Base-by-base conservation (phyloP, 2,888 invertebrate genomes). In the Ceramica pisi region DNA sequence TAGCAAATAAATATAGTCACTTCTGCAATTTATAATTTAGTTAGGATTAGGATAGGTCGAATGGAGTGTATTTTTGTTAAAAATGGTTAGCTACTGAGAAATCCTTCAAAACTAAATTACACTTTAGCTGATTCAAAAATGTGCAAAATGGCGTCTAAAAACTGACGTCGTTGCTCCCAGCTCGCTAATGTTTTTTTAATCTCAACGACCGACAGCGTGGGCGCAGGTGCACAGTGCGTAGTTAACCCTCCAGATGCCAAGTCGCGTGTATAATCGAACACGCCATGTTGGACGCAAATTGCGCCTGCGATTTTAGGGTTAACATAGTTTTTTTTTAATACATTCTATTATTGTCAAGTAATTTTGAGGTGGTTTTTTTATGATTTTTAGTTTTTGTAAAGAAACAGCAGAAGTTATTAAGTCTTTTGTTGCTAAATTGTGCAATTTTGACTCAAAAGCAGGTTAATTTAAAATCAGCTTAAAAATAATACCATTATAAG, bases 251-350 rank as follows among this genome's bases (percentile, higher is more conserved):
- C 86, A 86, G 78, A 87, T 86, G 86, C 82, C 75, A 67, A 67
- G 78, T 87, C 87, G 86, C 86, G 86, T 86, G 87, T 82, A 69
- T 81, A 84, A 85, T 85, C 75, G 86, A 77, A 71, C 81, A 78
- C 86, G 87, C 76, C 84, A 84, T 85, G 81, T 83, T 87, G 82
- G 53, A 46, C 65, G 80, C 78, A 82, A 87, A 83, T 85, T 87
- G 86, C 77, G 80, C 57, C 61, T 56, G 84, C 80, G 80, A 87
- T 83, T 85, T 85, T 86, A 78, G 84, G 84, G 84, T 76, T 78
- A 81, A 81, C 66, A 67, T 71, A 44, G 51, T 64, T 78, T 85
- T 81, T 67, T 67, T n/a, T n/a, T n/a, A 66, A 55, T 56, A 68
- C 64, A 68, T 67, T 83, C 68, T 71, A 55, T 59, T 55, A 55